phyloP scores from a whole-genome alignment of 2,797 vertebrate genomes.

The Arremon aurantiirostris region DNA sequence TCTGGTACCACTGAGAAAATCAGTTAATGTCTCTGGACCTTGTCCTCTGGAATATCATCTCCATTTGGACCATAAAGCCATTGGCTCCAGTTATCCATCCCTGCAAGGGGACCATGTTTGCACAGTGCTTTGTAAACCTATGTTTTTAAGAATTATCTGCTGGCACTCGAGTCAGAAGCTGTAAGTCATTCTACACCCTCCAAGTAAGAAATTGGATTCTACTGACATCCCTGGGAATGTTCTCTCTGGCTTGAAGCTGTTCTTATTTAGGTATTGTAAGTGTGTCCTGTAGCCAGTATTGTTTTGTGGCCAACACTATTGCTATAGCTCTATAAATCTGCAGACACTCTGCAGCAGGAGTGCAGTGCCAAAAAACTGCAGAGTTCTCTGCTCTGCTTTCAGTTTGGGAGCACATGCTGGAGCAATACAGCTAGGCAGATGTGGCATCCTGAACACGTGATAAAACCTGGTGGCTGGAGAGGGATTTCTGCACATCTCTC shows the following conservation, averaged over 20 bases:
- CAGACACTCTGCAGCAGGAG: constrained; percentile 11
- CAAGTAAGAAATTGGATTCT: constrained; percentile 8
- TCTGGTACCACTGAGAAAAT: not conserved
- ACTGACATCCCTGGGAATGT: not conserved
- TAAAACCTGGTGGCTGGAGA: not conserved
- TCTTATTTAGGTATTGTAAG: constrained; percentile 20
- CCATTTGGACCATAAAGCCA: not conserved
- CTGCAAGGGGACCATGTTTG: not conserved
- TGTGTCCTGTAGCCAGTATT: constrained; percentile 34
- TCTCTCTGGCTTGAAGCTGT: constrained; percentile 32
- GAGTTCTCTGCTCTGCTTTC: not conserved
- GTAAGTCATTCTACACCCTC: constrained; percentile 25
- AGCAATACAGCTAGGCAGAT: not conserved
- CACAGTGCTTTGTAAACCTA: not conserved
- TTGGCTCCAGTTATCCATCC: not conserved
- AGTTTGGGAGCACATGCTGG: not conserved
- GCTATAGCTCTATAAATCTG: constrained; percentile 57
- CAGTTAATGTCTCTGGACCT: not conserved
- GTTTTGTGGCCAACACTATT: constrained; percentile 43
- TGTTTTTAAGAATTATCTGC: not conserved
- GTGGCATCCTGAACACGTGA: not conserved
- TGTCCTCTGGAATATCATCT: not conserved
- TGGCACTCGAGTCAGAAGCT: not conserved
- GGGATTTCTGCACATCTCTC: not conserved
- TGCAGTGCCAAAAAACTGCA: constrained; percentile 5